Base-by-base conservation (phyloP, 2,113 vertebrate species). In the Phalacrocorax carbo region DNA sequence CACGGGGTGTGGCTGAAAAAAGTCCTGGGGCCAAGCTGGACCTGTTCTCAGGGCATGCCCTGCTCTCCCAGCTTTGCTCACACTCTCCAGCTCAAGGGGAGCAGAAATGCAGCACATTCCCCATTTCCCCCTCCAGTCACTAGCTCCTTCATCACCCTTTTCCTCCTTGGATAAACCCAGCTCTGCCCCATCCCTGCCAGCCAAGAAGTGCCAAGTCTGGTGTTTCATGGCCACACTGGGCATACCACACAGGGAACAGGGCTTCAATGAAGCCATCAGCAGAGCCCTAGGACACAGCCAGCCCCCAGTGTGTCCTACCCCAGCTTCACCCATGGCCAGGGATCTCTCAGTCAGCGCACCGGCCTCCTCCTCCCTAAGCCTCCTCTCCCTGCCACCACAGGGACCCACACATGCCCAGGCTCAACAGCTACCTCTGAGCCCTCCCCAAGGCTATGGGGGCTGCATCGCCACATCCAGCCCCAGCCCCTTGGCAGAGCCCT, bases 301-400 rank as follows among this genome's bases (percentile, higher is more conserved):
- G 26, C 26, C n/a, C 18, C 29, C 1, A 0, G 7, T 2, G 0
- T 7, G 1, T 48, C 48, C 32, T 30, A 23, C 61, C 60, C 34
- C 93, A 44, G 29, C n/a, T 52, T 49, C 68, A 32, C 20, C 3
- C 2, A 0, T 18, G 42, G 48, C 72, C 30, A 25, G 46, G 60
- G 52, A 52, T 52, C 22, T 1, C 3, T 13, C 44, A 55, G 48
- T 64, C 44, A 34, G 19, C 2, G 15, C 19, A 19, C 11, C 4
- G 7, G 4, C 7, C 3, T 4, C 6, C 30, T 2, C 40, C 18
- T 16, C 7, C 44, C 38, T 38, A 57, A 2, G 8, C 7, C 13
- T 25, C 23, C 29, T 25, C 27, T 58, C 57, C 11, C 42, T 25
- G 51, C 40, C 54, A 22, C 26, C 49, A 10, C 1, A 4, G 32